Evolutionary conservation across 1,140 invertebrate species (phyloP), one percentile per base, ranked within the genome.

Genomic region (Plutomurus gul): DNA sequence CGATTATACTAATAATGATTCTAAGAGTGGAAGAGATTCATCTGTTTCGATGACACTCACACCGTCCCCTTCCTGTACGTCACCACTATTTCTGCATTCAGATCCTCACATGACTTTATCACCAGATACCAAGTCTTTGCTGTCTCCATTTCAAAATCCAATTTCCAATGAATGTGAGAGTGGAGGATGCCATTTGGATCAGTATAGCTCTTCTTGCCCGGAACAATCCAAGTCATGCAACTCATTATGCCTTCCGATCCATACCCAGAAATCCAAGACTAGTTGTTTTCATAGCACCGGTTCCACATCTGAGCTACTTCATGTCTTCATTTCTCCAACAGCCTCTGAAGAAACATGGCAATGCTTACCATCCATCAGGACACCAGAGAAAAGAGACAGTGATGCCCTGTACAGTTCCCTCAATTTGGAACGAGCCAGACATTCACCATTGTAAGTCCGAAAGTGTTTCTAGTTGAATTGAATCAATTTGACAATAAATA

Each of bases 51-150:
- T 27, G 18, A 49, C 13, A 0, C 25, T 51, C 4, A 30, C 37
- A 4, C n/a, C n/a, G n/a, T n/a, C n/a, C n/a, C n/a, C n/a, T n/a
- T n/a, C n/a, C n/a, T n/a, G n/a, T n/a, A 36, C 16, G 30, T 77
- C 76, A 16, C 78, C 78, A 4, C 30, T 76, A 22, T 80, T 80
- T 13, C 40, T 80, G 30, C 36, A 80, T 39, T 76, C 60, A 25
- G 78, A 80, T 72, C 78, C 73, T 10, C 39, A 72, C 18, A 76
- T 76, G 75, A 60, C 60, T 0, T 16, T 49, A 22, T 77, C 76
- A 0, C 76, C 76, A n/a, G 76, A 60, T 22, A 71, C 76, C 4
- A 71, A 46, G 43, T 77, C 76, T 13, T 60, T 77, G 33, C n/a
- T 77, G n/a, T 70, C 56, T 18, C 76, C 76, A 7, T 77, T 77